phyloP scores from a whole-genome alignment of 2,888 invertebrate species.

The Caenorhabditis macrosperma region DNA sequence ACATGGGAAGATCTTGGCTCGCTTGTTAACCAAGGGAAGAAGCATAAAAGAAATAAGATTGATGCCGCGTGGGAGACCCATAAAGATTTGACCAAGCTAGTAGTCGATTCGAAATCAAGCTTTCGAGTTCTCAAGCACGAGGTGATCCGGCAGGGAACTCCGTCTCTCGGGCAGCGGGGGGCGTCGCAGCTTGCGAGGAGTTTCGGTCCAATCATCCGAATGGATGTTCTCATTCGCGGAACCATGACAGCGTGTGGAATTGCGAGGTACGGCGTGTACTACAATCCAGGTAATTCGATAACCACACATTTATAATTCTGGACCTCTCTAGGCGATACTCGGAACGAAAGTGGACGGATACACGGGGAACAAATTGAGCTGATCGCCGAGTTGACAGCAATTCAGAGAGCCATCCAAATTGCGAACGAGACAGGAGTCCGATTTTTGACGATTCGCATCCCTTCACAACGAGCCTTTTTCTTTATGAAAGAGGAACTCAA shows the following conservation, averaged over 20 bases:
- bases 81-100: background rate
- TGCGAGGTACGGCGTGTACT: background rate
- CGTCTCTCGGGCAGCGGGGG: background rate
- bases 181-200: background rate
- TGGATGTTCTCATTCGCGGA: background rate
- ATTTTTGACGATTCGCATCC: background rate
- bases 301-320: background rate
- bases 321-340: background rate
- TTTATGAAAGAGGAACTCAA: background rate
- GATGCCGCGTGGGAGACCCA: background rate
- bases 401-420: background rate
- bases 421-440: background rate
- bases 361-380: background rate
- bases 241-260: background rate
- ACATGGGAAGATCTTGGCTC: conserved; percentile 1
- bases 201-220: background rate
- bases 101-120: background rate
- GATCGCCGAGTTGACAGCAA: background rate
- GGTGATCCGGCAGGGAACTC: background rate
- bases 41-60: too few species aligned
- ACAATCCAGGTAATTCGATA: background rate
- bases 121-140: background rate
- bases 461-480: background rate
- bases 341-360: background rate
- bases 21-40: too few species aligned